A percentile compares a stretch with the other conserved stretches of the same genome.
phyloP scores from a whole-genome alignment of 2,888 invertebrate species.

The Drosophila longiperda region DNA sequence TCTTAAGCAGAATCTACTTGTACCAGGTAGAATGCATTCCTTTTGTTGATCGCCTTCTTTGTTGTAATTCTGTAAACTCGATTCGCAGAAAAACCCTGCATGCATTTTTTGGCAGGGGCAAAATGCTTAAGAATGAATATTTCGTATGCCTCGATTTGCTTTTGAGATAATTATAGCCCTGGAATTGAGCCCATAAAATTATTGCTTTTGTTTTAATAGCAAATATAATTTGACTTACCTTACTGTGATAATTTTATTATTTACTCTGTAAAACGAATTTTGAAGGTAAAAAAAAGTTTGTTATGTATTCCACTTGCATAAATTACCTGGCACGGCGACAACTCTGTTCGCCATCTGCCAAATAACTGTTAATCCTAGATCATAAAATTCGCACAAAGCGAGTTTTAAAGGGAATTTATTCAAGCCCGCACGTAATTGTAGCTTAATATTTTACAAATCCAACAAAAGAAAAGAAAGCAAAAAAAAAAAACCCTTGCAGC shows the following conservation, averaged over 20 bases:
- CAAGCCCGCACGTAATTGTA: slow-evolving; percentile 8
- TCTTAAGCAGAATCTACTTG: slow-evolving; percentile 33
- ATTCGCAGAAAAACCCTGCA: slow-evolving; percentile 32
- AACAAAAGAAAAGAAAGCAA: neutral
- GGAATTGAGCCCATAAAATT: neutral
- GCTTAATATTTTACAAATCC: slow-evolving; percentile 14
- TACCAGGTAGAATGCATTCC: slow-evolving; percentile 33
- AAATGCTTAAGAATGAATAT: slow-evolving; percentile 6
- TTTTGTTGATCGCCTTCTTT: slow-evolving; percentile 25
- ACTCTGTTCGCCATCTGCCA: slow-evolving; percentile 39
- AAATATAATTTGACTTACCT: neutral
- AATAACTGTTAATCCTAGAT: slow-evolving; percentile 52
- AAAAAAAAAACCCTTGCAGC: slow-evolving; percentile 20
- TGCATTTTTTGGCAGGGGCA: neutral
- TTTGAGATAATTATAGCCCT: neutral
- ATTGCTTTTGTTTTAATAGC: neutral
- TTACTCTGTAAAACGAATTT: neutral
- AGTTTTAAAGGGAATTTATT: neutral
- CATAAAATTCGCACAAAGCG: slow-evolving; percentile 28
- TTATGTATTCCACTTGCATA: neutral
- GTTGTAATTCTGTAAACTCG: slow-evolving; percentile 12
- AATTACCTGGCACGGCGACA: neutral
- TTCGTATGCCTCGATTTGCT: neutral
- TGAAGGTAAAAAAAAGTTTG: neutral
- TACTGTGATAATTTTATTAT: neutral